phyloP scores from a whole-genome alignment of 2,113 vertebrate genomes.

The Danio rerio region GRCz12tu NC_133183.1:20045501-20046000 shows the following conservation, averaged over 20 bases:
- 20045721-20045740: constrained; percentile 49
- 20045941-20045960: not conserved
- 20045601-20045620: constrained; percentile 56
- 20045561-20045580: constrained; percentile 47
- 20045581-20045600: constrained; percentile 48
- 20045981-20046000: constrained; percentile 1
- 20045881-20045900: constrained; percentile 24
- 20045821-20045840: constrained; percentile 36
- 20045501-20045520: not conserved
- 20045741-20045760: constrained; percentile 50
- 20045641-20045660: constrained; percentile 47
- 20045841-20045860: constrained; percentile 27
- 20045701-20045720: constrained; percentile 59
- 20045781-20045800: constrained; percentile 36
- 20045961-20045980: constrained; percentile 4
- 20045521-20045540: constrained; percentile 32
- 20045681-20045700: constrained; percentile 56
- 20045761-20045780: constrained; percentile 36
- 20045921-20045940: constrained; percentile 4
- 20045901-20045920: constrained; percentile 29
- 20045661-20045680: constrained; percentile 41
- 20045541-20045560: constrained; percentile 27
- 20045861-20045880: constrained; percentile 20
- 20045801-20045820: constrained; percentile 43
- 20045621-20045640: constrained; percentile 60